These are phyloP conservation scores for Halisarca cf. caerulea DNA, from an alignment of 37 sponge, comb jelly and placozoan genomes.

Conservation along the genomic window DNA sequence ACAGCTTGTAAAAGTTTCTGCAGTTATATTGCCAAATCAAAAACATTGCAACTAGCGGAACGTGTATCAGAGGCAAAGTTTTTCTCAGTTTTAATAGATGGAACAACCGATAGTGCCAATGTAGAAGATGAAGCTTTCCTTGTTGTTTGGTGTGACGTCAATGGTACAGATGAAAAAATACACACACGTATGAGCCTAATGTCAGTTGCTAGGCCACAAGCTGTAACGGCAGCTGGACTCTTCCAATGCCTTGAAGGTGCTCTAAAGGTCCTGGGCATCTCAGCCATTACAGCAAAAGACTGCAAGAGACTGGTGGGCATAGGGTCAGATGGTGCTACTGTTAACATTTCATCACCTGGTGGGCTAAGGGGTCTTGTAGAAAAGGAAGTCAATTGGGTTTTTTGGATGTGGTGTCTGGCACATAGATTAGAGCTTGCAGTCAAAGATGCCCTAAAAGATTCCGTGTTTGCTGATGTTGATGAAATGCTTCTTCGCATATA, in stretches of 20 bases:
- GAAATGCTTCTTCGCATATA: too few species aligned
- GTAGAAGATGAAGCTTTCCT: conserved; percentile 61
- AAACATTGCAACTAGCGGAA: conserved; percentile 23
- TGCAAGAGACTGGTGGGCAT: conserved; percentile 58
- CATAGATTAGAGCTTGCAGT: too few species aligned
- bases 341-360: conserved; percentile 39
- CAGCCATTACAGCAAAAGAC: conserved; percentile 21
- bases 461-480: too few species aligned
- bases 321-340: conserved; percentile 69
- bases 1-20: conserved; percentile 20
- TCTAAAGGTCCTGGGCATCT: conserved; percentile 40
- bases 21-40: conserved; percentile 43
- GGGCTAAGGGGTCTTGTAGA: too few species aligned
- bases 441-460: too few species aligned
- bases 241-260: conserved; percentile 23
- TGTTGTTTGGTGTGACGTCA: conserved; percentile 46
- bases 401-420: too few species aligned
- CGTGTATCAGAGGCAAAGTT: conserved; percentile 43
- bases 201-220: conserved; percentile 30
- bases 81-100: conserved; percentile 60
- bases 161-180: conserved; percentile 48
- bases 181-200: conserved; percentile 48
- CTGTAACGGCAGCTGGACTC: conserved; percentile 43
- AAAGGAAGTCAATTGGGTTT: too few species aligned
- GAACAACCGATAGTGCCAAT: conserved; percentile 50